Conservation (phyloP, 1,140 invertebrate species). For the Bombyx mori region ASM3026992v2 NC_085113.1:5144001-5144500, state of each 20-base stretch:
- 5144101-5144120: no score
- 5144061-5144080: no score
- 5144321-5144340: conserved; percentile 21
- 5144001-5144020: no score
- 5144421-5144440: conserved; percentile 43
- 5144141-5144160: neutral
- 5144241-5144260: conserved; percentile 47
- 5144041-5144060: no score
- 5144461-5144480: conserved; percentile 4
- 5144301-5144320: conserved; percentile 21
- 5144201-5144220: conserved; percentile 5
- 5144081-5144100: no score
- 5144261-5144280: conserved; percentile 15
- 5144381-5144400: conserved; percentile 33
- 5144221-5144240: conserved; percentile 49
- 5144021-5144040: no score
- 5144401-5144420: conserved; percentile 30
- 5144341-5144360: conserved; percentile 34
- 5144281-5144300: conserved; percentile 7
- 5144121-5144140: neutral
- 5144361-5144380: conserved; percentile 46
- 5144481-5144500: conserved; percentile 29
- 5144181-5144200: neutral
- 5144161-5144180: neutral
- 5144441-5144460: conserved; percentile 3